These are phyloP conservation scores for Sphaeramia orbicularis DNA, from an alignment of 2,797 vertebrate genomes.

Conservation along the genomic window DNA sequence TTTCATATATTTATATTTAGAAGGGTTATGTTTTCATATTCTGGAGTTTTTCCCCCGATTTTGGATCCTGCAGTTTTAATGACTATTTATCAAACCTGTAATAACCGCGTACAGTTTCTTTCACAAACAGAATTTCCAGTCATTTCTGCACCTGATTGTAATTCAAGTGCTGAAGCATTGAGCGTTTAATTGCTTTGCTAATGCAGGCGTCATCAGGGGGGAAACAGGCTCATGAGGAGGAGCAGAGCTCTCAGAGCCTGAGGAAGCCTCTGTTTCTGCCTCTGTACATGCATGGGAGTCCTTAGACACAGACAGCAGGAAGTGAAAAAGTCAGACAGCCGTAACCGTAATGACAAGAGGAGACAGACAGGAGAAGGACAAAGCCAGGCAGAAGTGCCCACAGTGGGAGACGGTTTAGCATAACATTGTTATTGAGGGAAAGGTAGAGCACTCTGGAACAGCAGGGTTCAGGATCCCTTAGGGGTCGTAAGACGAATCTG, in stretches of 20 bases:
- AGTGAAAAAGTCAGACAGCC: conserved; percentile 42
- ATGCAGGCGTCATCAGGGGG: neutral
- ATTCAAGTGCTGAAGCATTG: neutral
- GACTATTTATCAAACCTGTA: neutral
- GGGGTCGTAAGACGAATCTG: neutral
- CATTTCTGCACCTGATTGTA: neutral
- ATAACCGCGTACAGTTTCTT: neutral
- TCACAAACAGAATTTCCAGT: neutral
- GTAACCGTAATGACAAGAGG: conserved; percentile 43
- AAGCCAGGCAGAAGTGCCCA: neutral
- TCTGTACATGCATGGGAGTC: conserved; percentile 20
- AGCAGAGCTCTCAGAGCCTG: conserved; percentile 9
- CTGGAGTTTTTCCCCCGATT: too few relatives aligned
- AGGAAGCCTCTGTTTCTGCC: conserved; percentile 13
- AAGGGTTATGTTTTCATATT: too few relatives aligned
- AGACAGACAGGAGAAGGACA: conserved; percentile 40
- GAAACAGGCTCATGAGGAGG: conserved; percentile 5
- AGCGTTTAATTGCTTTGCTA: neutral
- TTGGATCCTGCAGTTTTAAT: neutral
- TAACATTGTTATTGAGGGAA: conserved; percentile 12
- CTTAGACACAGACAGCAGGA: conserved; percentile 38
- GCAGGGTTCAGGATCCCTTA: neutral
- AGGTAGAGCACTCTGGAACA: neutral
- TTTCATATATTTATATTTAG: too few relatives aligned
- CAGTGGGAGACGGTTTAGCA: conserved; percentile 26